Percentiles rank a stretch among this genome's conserved stretches.
Conservation (phyloP, 2,888 invertebrate genomes). For the Cecidostiba fungosa region DNA sequence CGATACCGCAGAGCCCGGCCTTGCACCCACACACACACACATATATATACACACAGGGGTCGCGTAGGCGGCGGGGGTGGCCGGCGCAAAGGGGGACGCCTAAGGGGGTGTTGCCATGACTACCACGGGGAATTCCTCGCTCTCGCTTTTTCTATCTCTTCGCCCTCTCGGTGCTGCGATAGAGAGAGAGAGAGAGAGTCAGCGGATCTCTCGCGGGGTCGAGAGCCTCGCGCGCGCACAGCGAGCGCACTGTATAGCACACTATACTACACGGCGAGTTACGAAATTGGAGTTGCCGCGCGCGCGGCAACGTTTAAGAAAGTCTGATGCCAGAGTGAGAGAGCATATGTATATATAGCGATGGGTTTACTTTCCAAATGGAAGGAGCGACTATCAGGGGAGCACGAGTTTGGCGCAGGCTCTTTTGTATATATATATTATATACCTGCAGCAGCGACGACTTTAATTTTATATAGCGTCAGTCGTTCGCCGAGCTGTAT, state of each 20-base stretch:
- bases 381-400: constrained; percentile 64
- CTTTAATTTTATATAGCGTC: background rate
- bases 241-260: too few relatives aligned
- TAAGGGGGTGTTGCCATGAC: constrained; percentile 77
- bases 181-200: background rate
- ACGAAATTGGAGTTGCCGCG: constrained; percentile 62
- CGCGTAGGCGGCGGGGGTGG: constrained; percentile 67
- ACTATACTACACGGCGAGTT: constrained; percentile 43
- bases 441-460: background rate
- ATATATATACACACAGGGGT: background rate
- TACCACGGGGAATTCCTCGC: constrained; percentile 66
- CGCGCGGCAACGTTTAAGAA: constrained; percentile 40
- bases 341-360: constrained; percentile 7
- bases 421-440: background rate
- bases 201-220: constrained; percentile 49
- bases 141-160: constrained; percentile 26
- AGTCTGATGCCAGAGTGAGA: constrained; percentile 39
- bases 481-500: too few relatives aligned
- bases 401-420: constrained; percentile 35
- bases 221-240: constrained; percentile 54
- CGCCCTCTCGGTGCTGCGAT: background rate
- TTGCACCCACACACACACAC: constrained; percentile 33
- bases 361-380: constrained; percentile 64
- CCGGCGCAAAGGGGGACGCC: constrained; percentile 72
- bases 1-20: constrained; percentile 56